Conservation (phyloP, 2,797 vertebrate genomes). For the Sciurus vulgaris region DNA sequence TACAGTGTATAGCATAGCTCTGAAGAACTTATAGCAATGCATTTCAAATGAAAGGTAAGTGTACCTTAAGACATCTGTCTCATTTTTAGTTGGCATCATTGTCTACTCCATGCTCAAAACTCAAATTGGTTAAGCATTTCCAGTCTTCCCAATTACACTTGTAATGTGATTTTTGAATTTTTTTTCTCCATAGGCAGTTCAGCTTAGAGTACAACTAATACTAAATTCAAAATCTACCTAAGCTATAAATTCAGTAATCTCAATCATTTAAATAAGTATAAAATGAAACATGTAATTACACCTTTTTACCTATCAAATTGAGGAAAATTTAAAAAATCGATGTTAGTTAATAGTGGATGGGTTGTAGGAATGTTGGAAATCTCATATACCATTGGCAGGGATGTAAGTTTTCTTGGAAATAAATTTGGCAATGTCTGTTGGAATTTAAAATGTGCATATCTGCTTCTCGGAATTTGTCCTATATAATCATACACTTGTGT, state of each 20-base stretch:
- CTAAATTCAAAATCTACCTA: conserved; percentile 44
- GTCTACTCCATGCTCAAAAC: neutral
- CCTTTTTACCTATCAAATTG: conserved; percentile 17
- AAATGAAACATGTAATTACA: neutral
- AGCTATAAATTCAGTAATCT: conserved; percentile 29
- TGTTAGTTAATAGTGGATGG: neutral
- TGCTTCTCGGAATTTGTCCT: conserved; percentile 22
- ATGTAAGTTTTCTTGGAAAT: conserved; percentile 25
- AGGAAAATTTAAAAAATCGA: conserved; percentile 13
- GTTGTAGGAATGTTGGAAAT: neutral
- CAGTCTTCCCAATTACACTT: neutral
- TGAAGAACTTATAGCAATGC: conserved; percentile 4
- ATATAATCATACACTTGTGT: neutral
- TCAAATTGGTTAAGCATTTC: neutral
- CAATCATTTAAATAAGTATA: conserved; percentile 59
- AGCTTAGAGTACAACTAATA: conserved; percentile 40
- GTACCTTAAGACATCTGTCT: conserved; percentile 37
- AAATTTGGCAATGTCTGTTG: conserved; percentile 20
- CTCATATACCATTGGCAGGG: neutral
- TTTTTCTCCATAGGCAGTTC: conserved; percentile 33
- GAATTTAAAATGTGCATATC: conserved; percentile 28
- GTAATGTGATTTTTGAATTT: conserved; percentile 39
- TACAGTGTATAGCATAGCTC: neutral
- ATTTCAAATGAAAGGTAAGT: conserved; percentile 36
- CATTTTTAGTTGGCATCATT: conserved; percentile 1